Conservation (phyloP, 2,113 vertebrate species). For the Bungarus multicinctus region DNA sequence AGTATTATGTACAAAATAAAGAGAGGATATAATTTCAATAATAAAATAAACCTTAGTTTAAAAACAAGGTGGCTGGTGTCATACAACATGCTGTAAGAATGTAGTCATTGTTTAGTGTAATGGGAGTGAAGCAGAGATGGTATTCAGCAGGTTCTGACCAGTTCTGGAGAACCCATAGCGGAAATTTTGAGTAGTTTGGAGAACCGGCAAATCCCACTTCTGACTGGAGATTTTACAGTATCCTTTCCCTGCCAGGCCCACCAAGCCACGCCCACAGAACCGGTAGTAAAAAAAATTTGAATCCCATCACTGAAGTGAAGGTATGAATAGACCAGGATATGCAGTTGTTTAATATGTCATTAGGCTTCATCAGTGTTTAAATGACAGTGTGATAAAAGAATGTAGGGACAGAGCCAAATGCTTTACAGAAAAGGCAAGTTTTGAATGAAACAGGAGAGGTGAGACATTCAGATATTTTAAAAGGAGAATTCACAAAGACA, state of each 20-base stretch:
- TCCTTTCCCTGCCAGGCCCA: no score
- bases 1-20: neutral
- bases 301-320: neutral
- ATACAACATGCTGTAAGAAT: neutral
- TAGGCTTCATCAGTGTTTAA: neutral
- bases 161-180: no score
- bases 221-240: no score
- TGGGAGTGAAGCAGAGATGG: no score
- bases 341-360: neutral
- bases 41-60: neutral
- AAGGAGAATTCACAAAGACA: neutral
- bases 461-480: neutral
- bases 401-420: neutral
- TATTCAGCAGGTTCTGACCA: no score
- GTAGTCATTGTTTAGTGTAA: neutral
- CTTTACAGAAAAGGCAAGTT: neutral
- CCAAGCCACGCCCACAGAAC: no score
- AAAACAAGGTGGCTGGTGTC: neutral
- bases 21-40: neutral
- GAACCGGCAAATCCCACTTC: no score
- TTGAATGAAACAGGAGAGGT: neutral
- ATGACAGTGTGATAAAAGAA: neutral
- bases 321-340: neutral
- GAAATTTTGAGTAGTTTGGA: no score
- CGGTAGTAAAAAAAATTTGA: no score